Base-by-base conservation (phyloP, 2,797 vertebrate species). In the Phaenicophaeus curvirostris region DNA sequence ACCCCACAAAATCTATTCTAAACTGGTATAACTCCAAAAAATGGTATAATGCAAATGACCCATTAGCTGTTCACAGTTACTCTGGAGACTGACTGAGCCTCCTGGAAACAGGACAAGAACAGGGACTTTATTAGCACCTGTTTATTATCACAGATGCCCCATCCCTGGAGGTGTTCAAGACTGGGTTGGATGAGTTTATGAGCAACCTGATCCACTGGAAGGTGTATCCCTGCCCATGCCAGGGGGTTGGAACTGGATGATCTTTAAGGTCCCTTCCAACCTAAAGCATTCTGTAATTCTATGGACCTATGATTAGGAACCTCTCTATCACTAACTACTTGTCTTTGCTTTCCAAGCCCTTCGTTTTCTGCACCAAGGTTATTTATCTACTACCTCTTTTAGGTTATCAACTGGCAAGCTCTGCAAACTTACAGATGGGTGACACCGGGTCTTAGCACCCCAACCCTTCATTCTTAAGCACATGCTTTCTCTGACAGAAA, bases 11-110 rank as follows among this genome's bases (percentile, higher is more conserved):
- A n/a, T 12, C 30, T 19, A 4, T 31, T 16, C 53, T 31, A 31
- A 54, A 54, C 30, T 31, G 53, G 30, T 54, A 54, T 19, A 31
- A 31, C 31, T 30, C 2, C 5, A 12, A 9, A 2, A 12, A 55
- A 72, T 8, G 1, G 2, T 44, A 44, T 8, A 59, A 65, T 0
- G 1, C 0, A 0, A 15, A 15, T 9, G 17, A 53, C 31, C 28
- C 28, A 61, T 74, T 25, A 65, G 21, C 14, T 74, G 61, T 44
- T 48, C 19, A 39, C 17, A 48, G 13, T 30, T 75, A 46, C 33
- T 28, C 35, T 39, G 75, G 33, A 65, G 9, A 18, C 55, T 21
- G 23, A 41, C 0, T 48, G 25, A 89, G 35, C 39, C 57, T 69
- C 14, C 30, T 30, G 31, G 62, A 12, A 57, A 61, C 0, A 2